Conservation (phyloP, 2,797 vertebrate genomes). For the Typhlichthys subterraneus region DNA sequence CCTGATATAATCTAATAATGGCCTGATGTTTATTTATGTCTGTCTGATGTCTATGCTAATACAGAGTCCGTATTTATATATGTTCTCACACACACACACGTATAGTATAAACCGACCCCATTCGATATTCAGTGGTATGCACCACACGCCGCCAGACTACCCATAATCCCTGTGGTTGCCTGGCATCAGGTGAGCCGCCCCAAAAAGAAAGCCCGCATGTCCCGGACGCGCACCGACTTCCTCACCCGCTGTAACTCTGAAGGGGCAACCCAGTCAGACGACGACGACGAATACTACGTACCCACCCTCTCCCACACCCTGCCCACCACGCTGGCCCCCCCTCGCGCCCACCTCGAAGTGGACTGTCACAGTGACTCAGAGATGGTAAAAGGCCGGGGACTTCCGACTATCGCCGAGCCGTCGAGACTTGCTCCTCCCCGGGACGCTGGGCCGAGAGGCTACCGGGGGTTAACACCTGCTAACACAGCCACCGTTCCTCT, state of each 20-base stretch:
- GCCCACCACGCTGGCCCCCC: slow-evolving; percentile 79
- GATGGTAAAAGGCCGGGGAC: slow-evolving; percentile 86
- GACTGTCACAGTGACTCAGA: slow-evolving; percentile 95
- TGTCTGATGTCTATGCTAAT: not conserved
- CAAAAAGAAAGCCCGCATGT: slow-evolving; percentile 98
- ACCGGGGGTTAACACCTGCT: slow-evolving; percentile 47
- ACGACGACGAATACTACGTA: slow-evolving; percentile 83
- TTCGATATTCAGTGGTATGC: slow-evolving; percentile 1
- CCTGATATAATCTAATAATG: too few relatives aligned
- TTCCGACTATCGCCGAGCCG: slow-evolving; percentile 14
- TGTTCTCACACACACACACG: slow-evolving; percentile 3
- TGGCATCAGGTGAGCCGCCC: slow-evolving; percentile 87
- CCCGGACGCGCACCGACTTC: slow-evolving; percentile 97
- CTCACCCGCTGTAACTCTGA: slow-evolving; percentile 95
- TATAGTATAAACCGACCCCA: slow-evolving; percentile 1
- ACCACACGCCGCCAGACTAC: slow-evolving; percentile 39
- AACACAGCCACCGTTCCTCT: slow-evolving; percentile 31
- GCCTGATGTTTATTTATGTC: too few relatives aligned
- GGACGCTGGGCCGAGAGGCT: slow-evolving; percentile 27
- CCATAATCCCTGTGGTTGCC: slow-evolving; percentile 61
- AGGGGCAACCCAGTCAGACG: slow-evolving; percentile 92
- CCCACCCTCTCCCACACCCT: slow-evolving; percentile 85
- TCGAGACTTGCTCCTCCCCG: slow-evolving; percentile 17
- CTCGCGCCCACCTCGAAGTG: slow-evolving; percentile 56
- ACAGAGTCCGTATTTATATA: not conserved